Base-by-base conservation (phyloP, 2,888 invertebrate genomes). In the Rhynchonema sp. region DNA sequence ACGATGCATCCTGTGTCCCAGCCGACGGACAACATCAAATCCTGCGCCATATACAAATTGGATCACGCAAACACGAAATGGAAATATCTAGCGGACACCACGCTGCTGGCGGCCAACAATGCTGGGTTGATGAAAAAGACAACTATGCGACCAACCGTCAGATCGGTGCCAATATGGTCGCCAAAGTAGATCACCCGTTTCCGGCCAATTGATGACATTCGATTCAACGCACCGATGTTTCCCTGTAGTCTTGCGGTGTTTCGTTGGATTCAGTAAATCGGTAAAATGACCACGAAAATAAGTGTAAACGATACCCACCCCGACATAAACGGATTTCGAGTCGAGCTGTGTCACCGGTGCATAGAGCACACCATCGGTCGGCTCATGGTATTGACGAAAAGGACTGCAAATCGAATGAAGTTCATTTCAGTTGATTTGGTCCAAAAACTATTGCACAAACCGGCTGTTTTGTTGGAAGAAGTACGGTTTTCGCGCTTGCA, bases 141-240 rank as follows among this genome's bases (percentile, higher is more conserved):
- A 58, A 46, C 6, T 1, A 53, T 2, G n/a, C 22, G n/a, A 70
- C 74, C 70, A 66, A 73, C 77, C 13, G 92, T 94, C 61, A 96
- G 80, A 77, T 96, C 96, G 70, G 84, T 88, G 77, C 92, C 94
- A 0, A 94, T 92, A 78, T 96, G 96, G 78, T 96, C 96, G 0
- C 96, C 94, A 76, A 94, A 94, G 76, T 96, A 96, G 27, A 96
- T 76, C 53, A 94, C 92, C 68, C 87, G 85, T 69, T 87, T 85
- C 0, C 90, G 90, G 60, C 80, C 78, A 91, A 92, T 94, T 0
- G 87, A 89, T 0, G 91, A 94, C 73, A 92, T 79, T 62, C 87
- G 84, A 74, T 89, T 87, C 38, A 96, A 78, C 72, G 89, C 86
- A 68, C 84, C 84, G 26, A 94, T 85, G 49, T 91, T 94, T 0